These are phyloP conservation scores for Eufriesea mexicana DNA, from an alignment of 1,140 invertebrate genomes.

Conservation along the genomic window DNA sequence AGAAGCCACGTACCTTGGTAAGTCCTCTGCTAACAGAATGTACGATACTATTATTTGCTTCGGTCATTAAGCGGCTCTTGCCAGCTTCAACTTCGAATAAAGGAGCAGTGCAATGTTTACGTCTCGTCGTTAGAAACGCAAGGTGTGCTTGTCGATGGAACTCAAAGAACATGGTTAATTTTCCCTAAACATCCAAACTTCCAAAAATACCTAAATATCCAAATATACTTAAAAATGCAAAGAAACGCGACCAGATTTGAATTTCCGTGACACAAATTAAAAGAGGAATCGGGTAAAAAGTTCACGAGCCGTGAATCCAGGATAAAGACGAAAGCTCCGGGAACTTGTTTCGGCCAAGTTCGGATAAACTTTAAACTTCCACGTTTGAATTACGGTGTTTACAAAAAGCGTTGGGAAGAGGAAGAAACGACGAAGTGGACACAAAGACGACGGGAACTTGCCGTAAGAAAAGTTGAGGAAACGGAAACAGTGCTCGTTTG, in stretches of 20 bases:
- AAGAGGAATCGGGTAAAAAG: neutral
- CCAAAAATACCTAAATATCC: neutral
- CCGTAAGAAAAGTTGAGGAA: neutral
- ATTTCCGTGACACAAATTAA: no score
- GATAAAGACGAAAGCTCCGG: neutral
- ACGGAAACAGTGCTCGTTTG: neutral
- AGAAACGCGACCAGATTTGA: no score
- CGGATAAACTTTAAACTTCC: neutral
- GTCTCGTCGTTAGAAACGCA: neutral
- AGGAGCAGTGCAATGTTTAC: neutral
- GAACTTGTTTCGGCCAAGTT: neutral
- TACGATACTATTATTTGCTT: conserved; percentile 33
- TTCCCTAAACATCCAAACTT: neutral
- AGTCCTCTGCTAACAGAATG: conserved; percentile 39
- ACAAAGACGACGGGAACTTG: neutral
- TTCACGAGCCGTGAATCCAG: neutral
- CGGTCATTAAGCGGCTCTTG: conserved; percentile 22
- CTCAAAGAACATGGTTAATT: neutral
- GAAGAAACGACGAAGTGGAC: no score
- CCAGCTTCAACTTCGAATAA: neutral
- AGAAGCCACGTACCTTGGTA: neutral
- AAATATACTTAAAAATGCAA: no score
- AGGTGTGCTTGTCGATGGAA: neutral
- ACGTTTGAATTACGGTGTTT: neutral
- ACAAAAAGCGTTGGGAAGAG: neutral